phyloP scores from a whole-genome alignment of 2,113 vertebrate genomes.

The Hirundichthys speculiger region DNA sequence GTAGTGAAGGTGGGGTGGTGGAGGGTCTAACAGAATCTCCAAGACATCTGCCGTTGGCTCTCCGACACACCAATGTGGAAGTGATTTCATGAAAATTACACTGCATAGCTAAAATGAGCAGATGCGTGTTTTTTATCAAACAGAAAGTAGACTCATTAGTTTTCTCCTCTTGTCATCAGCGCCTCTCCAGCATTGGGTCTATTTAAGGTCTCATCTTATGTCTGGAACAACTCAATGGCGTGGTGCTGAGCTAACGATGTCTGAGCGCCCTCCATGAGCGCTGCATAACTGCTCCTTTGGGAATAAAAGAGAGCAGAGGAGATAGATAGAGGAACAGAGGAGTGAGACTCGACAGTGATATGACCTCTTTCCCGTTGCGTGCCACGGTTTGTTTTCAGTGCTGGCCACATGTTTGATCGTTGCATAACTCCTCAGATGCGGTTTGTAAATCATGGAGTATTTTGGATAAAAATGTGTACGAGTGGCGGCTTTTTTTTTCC shows the following conservation, averaged over 20 bases:
- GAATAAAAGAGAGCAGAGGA: constrained; percentile 27
- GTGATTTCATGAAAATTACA: constrained; percentile 42
- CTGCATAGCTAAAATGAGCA: constrained; percentile 33
- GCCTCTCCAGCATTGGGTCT: constrained; percentile 38
- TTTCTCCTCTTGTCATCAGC: constrained; percentile 28
- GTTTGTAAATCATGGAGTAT: constrained; percentile 75
- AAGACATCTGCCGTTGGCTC: constrained; percentile 25
- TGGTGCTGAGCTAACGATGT: constrained; percentile 68
- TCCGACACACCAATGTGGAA: constrained; percentile 33
- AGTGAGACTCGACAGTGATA: constrained; percentile 40
- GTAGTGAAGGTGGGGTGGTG: too few relatives aligned
- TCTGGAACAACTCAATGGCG: constrained; percentile 60
- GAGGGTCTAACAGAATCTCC: not conserved
- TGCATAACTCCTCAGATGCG: constrained; percentile 73
- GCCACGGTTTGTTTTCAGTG: constrained; percentile 77
- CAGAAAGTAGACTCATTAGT: constrained; percentile 32
- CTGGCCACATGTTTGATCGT: constrained; percentile 77
- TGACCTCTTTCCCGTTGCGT: constrained; percentile 76
- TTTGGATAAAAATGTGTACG: constrained; percentile 40
- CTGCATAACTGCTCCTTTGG: constrained; percentile 50
- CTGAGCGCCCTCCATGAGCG: constrained; percentile 55
- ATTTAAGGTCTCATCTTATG: constrained; percentile 62
- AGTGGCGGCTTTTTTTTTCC: constrained; percentile 9
- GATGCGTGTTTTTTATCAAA: constrained; percentile 64
- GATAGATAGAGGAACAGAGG: constrained; percentile 15